Conservation (phyloP, 2,888 invertebrate species). For the Caenorhabditis sp. region DNA sequence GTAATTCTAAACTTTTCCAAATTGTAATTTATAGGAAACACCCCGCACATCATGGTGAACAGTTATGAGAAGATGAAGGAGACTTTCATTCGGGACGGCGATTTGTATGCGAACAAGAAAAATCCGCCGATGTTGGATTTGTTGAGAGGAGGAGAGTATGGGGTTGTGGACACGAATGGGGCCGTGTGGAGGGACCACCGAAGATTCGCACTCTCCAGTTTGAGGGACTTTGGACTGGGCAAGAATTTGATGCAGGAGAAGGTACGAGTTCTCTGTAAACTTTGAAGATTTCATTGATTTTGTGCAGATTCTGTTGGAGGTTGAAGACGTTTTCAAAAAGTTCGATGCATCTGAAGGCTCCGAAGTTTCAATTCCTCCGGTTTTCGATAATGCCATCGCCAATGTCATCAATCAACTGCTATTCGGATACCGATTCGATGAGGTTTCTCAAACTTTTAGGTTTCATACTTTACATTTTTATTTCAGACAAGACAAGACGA, state of each 20-base stretch:
- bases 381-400: slow-evolving; percentile 53
- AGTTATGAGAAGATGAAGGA: slow-evolving; percentile 48
- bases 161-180: slow-evolving; percentile 54
- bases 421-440: slow-evolving; percentile 61
- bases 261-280: not conserved
- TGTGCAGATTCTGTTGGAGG: slow-evolving; percentile 45
- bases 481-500: slow-evolving; percentile 26
- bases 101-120: slow-evolving; percentile 48
- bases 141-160: slow-evolving; percentile 38
- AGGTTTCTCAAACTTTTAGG: slow-evolving; percentile 11
- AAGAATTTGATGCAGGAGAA: slow-evolving; percentile 50
- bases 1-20: not conserved
- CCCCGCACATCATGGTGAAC: slow-evolving; percentile 11
- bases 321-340: slow-evolving; percentile 21
- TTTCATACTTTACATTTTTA: not conserved
- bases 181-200: slow-evolving; percentile 55
- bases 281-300: slow-evolving; percentile 45
- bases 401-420: slow-evolving; percentile 57
- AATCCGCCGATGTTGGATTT: not conserved
- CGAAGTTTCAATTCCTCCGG: slow-evolving; percentile 22
- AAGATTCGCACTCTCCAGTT: slow-evolving; percentile 44
- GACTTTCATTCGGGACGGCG: slow-evolving; percentile 58
- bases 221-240: slow-evolving; percentile 60
- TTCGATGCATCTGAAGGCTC: slow-evolving; percentile 10
- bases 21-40: slow-evolving; percentile 10